phyloP scores from a whole-genome alignment of 2,888 invertebrate genomes.

The Apodemia zela region DNA sequence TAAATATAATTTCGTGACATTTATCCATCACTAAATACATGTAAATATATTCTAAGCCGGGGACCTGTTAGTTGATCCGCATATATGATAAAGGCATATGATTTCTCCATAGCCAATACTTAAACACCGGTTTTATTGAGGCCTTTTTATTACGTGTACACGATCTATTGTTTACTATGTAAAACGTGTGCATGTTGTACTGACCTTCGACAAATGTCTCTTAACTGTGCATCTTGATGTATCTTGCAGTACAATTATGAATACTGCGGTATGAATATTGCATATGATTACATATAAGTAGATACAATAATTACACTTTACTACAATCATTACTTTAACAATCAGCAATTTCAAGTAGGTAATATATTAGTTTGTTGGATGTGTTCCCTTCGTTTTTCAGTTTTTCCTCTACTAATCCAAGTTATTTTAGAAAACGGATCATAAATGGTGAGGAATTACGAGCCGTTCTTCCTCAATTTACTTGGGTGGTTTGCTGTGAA shows the following conservation, averaged over 20 bases:
- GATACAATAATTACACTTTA: conserved; percentile 5
- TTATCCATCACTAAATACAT: no score
- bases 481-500: no score
- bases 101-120: conserved; percentile 10
- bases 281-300: neutral
- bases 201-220: conserved; percentile 63
- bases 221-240: conserved; percentile 34
- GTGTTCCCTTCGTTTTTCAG: neutral
- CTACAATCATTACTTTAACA: neutral
- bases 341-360: no score
- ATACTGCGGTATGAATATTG: neutral
- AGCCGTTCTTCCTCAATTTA: no score
- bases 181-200: conserved; percentile 44
- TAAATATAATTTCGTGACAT: neutral
- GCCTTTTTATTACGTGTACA: conserved; percentile 8
- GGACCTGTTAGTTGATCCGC: conserved; percentile 28
- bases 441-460: no score
- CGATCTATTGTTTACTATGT: conserved; percentile 24
- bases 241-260: conserved; percentile 9
- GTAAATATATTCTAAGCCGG: conserved; percentile 33
- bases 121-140: conserved; percentile 7
- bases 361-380: neutral
- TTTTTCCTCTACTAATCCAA: no score
- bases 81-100: conserved; percentile 28
- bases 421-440: no score